Conservation (phyloP, 2,888 invertebrate species). For the Caenorhabditis afra region DNA sequence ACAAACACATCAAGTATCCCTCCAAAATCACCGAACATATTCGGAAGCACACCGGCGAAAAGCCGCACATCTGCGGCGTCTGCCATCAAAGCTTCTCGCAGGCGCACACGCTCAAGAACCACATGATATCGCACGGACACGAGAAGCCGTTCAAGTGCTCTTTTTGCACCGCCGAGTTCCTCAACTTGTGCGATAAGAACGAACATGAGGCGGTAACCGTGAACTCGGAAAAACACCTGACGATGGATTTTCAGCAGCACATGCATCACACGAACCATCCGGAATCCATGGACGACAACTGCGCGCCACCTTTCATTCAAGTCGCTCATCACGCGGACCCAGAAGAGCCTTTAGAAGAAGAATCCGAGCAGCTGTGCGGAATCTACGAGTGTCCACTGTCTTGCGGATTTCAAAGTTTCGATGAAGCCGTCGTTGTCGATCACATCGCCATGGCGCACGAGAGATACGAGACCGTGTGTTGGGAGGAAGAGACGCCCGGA, state of each 20-base stretch:
- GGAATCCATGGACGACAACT: conserved; percentile 10
- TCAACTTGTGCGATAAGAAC: conserved; percentile 29
- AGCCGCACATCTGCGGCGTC: conserved; percentile 59
- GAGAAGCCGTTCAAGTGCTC: conserved; percentile 70
- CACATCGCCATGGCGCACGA: conserved; percentile 52
- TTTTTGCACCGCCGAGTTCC: conserved; percentile 63
- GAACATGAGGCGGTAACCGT: conserved; percentile 61
- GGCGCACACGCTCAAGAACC: conserved; percentile 67
- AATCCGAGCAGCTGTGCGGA: neutral
- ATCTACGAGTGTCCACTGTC: conserved; percentile 45
- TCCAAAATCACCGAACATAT: conserved; percentile 71
- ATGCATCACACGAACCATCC: conserved; percentile 6
- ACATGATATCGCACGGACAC: conserved; percentile 60
- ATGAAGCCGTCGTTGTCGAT: conserved; percentile 50
- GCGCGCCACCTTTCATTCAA: neutral
- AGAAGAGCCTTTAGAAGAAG: conserved; percentile 3
- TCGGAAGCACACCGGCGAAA: conserved; percentile 68
- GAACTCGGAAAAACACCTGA: neutral
- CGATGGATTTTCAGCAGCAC: conserved; percentile 13
- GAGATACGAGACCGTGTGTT: conserved; percentile 29
- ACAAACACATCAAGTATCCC: conserved; percentile 69
- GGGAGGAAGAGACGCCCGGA: conserved; percentile 1
- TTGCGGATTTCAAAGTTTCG: conserved; percentile 55
- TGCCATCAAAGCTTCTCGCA: conserved; percentile 69
- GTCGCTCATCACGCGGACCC: neutral